Evolutionary conservation across 2,888 invertebrate genomes (phyloP).

Genomic region (Drosophila macrospina): DNA sequence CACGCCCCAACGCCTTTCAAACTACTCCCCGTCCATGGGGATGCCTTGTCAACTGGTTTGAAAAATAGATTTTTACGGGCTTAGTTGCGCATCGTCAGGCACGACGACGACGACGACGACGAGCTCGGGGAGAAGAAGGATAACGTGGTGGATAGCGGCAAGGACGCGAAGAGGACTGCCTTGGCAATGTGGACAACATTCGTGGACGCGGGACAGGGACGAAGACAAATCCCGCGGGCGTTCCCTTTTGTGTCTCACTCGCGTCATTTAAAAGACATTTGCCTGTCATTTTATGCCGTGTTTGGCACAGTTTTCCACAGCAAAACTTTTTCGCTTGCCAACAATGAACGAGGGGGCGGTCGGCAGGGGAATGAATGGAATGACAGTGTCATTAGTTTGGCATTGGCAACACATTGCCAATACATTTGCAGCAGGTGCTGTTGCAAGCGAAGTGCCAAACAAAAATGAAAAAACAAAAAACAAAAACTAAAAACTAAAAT

Average conservation of each 20-base stretch:
- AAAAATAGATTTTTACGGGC: conserved; percentile 80
- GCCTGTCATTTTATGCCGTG: conserved; percentile 83
- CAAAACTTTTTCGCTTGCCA: conserved; percentile 70
- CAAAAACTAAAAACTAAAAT: no score
- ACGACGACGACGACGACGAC: conserved; percentile 53
- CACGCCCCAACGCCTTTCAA: conserved; percentile 42
- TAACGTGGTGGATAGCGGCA: conserved; percentile 12
- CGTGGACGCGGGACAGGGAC: conserved; percentile 9
- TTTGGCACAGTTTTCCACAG: conserved; percentile 75
- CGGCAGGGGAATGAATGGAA: conserved; percentile 31
- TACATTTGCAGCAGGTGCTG: conserved; percentile 77
- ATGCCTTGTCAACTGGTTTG: conserved; percentile 78
- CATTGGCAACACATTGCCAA: conserved; percentile 80
- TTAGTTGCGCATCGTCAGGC: conserved; percentile 79
- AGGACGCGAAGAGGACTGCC: conserved; percentile 26
- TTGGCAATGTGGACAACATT: conserved; percentile 52
- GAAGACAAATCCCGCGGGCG: conserved; percentile 74
- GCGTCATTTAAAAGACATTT: conserved; percentile 83
- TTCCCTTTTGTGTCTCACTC: conserved; percentile 80
- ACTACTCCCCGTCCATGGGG: conserved; percentile 47
- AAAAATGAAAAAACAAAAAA: conserved; percentile 4
- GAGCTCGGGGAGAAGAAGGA: conserved; percentile 13
- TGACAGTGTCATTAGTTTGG: conserved; percentile 75
- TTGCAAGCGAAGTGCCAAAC: conserved; percentile 24
- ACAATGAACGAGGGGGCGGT: conserved; percentile 38